Base-by-base conservation (phyloP, 1,140 invertebrate genomes). In the Pseudomyrmex pallidus region DNA sequence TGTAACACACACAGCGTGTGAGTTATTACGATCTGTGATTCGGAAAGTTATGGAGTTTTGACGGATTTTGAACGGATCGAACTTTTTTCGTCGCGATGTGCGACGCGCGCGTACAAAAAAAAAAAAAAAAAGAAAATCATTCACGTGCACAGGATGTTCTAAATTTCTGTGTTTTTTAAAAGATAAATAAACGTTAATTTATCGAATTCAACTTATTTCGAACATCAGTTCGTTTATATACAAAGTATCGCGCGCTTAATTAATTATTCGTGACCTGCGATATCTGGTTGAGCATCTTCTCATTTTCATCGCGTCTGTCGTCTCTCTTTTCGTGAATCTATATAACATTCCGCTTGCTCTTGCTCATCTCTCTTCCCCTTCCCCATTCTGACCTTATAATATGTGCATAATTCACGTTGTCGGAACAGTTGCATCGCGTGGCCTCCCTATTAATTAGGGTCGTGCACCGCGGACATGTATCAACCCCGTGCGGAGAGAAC, bases 361-460 rank as follows among this genome's bases (percentile, higher is more conserved):
- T 85, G 63, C 64, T 56, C 66, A 46, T 73, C 64, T 46, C 74
- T 74, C 52, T 72, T 82, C 22, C 35, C 76, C 74, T 62, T 63
- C 13, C 48, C 70, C 13, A 22, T 35, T 35, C 78, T 13, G 76
- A 70, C 76, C 76, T 80, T 72, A 76, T 70, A 83, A 82, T 74
- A 85, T 62, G 76, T 89, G 85, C 90, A 93, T 93, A 93, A 93
- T 93, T 93, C 90, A 93, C 90, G 84, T 76, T 74, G 80, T 76
- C 85, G 82, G 92, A 92, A 93, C 92, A 93, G 92, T 93, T 92
- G 92, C 92, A 93, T 93, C 88, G 92, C 92, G 89, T 93, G 90
- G 92, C 87, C 89, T 94, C 90, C 90, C 92, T 93, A 92, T 92
- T 94, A 94, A 94, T 94, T 94, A 94, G 91, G 92, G 92, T 94